Base-by-base conservation (phyloP, 1,140 invertebrate genomes). In the Formica exsecta region DNA sequence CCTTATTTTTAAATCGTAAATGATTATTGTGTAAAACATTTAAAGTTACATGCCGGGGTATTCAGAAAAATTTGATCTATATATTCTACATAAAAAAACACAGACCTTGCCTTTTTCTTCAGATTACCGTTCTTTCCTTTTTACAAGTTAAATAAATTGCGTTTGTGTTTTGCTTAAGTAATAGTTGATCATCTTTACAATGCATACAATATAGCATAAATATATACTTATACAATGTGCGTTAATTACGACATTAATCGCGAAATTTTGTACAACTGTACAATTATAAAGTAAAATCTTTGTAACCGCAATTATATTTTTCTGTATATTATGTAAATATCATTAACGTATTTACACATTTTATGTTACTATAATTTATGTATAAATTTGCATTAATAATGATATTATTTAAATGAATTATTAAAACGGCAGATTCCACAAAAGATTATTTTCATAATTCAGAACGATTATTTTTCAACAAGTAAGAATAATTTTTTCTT, bases 401-500 rank as follows among this genome's bases (percentile, higher is more conserved):
- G 70, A n/a, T 6, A 86, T n/a, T 84, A 51, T 51, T 54, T 74
- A 62, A n/a, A 64, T 64, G 9, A 38, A n/a, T 68, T 64, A 62
- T 54, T 80, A 61, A 22, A 74, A 77, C 32, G 16, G 44, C 32
- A 86, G 74, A 66, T 76, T 1, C 3, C 32, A 61, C 74, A 76
- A 73, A 85, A 81, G 38, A 81, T 87, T 86, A 91, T 86, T 89
- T 90, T 87, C 87, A 92, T 89, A 91, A 76, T 92, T 91, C 89
- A 92, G 85, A 90, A 91, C 87, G 86, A 90, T 92, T 91, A 57
- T 87, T 51, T 51, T 81, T 73, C 65, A 59, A 77, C 59, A 70
- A 22, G 79, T 79, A 51, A 70, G 16, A 22, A 41, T 70, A 81
- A 83, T 51, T 57, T 65, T 22, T 61, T 70, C 32, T 79, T 62